A percentile compares a stretch with the other conserved stretches of the same genome.
Evolutionary conservation across 1,140 invertebrate species (phyloP).

Genomic region (Hypothenemus hampei): DNA sequence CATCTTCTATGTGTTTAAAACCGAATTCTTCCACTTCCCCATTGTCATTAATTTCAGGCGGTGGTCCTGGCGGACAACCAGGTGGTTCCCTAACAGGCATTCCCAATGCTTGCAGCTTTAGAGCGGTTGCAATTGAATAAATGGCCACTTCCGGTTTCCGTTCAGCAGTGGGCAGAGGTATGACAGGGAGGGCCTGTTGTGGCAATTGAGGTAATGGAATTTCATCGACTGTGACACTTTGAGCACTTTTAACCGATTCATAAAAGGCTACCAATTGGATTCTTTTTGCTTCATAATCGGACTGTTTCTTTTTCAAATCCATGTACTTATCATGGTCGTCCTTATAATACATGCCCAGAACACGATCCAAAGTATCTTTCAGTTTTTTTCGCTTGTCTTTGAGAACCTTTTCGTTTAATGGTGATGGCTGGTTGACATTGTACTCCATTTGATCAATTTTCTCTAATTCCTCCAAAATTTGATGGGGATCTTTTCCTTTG

Average conservation of each 20-base stretch:
- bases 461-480: conserved; percentile 92
- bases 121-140: conserved; percentile 44
- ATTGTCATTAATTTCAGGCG: conserved; percentile 64
- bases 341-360: conserved; percentile 93
- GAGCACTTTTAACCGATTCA: conserved; percentile 91
- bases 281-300: conserved; percentile 88
- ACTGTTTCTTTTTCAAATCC: conserved; percentile 84
- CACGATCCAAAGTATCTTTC: conserved; percentile 90
- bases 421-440: conserved; percentile 88
- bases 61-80: conserved; percentile 81
- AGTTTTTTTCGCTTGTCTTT: conserved; percentile 96
- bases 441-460: conserved; percentile 99
- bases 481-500: conserved; percentile 95
- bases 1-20: conserved; percentile 37
- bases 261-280: conserved; percentile 85
- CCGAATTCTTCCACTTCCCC: conserved; percentile 55
- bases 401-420: conserved; percentile 92
- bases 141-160: conserved; percentile 46
- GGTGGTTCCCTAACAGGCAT: conserved; percentile 58
- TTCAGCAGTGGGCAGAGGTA: conserved; percentile 61
- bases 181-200: conserved; percentile 49
- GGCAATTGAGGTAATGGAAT: conserved; percentile 78
- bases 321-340: conserved; percentile 93
- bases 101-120: conserved; percentile 43
- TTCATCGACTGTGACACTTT: conserved; percentile 94